A percentile compares a stretch with the other conserved stretches of the same genome.
Evolutionary conservation across 2,888 invertebrate species (phyloP).

Genomic region (Augiades crinisus): DNA sequence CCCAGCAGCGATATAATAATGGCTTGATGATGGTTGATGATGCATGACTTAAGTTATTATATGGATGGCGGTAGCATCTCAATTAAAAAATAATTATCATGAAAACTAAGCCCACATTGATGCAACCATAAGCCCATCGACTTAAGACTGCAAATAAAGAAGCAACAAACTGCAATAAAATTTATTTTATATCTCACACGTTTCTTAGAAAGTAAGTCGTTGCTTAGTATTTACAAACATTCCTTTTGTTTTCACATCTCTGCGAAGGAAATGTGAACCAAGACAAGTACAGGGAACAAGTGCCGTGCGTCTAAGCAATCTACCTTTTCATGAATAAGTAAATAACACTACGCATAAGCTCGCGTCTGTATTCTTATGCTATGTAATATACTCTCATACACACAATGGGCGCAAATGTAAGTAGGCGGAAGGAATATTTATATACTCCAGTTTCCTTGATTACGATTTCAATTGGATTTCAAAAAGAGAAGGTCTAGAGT

Average conservation of each 20-base stretch:
- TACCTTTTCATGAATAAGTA: slow-evolving; percentile 31
- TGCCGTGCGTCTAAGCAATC: slow-evolving; percentile 31
- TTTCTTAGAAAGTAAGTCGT: slow-evolving; percentile 2
- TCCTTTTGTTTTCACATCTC: slow-evolving; percentile 4
- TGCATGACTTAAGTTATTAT: no score
- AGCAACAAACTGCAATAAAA: no score
- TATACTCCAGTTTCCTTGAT: background rate
- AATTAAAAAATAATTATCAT: no score
- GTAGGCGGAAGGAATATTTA: background rate
- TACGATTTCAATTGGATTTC: background rate
- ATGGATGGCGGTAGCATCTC: no score
- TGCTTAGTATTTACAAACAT: slow-evolving; percentile 10
- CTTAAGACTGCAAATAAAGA: no score
- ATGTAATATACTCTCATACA: slow-evolving; percentile 6
- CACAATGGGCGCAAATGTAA: background rate
- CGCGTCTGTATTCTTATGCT: slow-evolving; percentile 12
- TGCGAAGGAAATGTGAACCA: slow-evolving; percentile 13
- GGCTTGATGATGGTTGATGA: no score
- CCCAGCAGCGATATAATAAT: no score
- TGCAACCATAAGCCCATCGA: no score
- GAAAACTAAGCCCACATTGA: no score
- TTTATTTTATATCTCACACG: no score
- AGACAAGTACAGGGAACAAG: slow-evolving; percentile 15
- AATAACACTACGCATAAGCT: slow-evolving; percentile 27
- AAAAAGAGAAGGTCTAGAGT: no score